Evolutionary conservation across 2,113 vertebrate species (phyloP), one percentile per base, ranked within the genome.

Genomic region (Amia ocellicauda): DNA sequence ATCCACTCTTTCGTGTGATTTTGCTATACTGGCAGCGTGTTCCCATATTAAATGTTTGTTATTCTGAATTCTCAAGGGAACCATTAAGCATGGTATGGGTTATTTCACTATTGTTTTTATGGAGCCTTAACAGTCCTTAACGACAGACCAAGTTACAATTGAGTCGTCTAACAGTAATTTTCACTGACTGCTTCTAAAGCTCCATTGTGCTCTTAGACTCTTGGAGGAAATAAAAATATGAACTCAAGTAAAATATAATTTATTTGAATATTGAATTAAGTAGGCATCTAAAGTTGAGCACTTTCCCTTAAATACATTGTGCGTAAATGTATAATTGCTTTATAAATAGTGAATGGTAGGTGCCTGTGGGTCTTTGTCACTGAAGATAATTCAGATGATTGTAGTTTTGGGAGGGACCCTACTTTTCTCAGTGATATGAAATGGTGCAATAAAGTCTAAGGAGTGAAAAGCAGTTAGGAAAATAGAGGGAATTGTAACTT

Each of bases 241-340:
- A 16, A 29, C 26, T 19, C 17, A 2, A 31, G 23, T 20, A 5
- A 62, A 29, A 7, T 7, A 23, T 17, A 17, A 23, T 51, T 52
- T 3, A 31, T 19, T 52, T n/a, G 9, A 11, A 29, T 47, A 64
- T 56, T 13, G 53, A 64, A 45, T 52, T 24, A 31, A 11, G 42
- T 10, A 16, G 24, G 14, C 19, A 17, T 47, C 43, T 26, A n/a
- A 63, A 16, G 40, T 56, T 80, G 80, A 76, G 79, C n/a, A 83
- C 83, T 75, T 68, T 47, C 57, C 67, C 51, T 58, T 51, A 68
- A 76, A 64, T 75, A 77, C 72, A 36, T 36, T 36, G 5, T 36
- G 11, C 31, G 11, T 1, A 11, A 36, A 36, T 11, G 11, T 36
- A 36, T 11, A 36, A 36, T 36, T 36, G 31, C 11, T 36, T 2